phyloP scores from a whole-genome alignment of 2,797 vertebrate species.

The Molossus alvarezi region DNA sequence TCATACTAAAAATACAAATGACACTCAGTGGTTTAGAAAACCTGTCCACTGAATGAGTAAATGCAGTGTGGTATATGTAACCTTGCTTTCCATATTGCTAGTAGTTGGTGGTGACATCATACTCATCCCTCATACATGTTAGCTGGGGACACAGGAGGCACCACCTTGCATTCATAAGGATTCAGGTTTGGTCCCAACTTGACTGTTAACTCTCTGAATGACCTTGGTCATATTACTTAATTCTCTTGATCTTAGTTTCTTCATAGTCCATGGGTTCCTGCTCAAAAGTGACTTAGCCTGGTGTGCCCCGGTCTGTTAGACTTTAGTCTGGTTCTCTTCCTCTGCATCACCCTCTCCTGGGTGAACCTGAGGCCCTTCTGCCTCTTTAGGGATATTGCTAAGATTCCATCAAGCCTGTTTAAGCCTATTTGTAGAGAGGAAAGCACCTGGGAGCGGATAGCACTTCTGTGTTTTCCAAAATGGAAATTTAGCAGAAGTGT shows the following conservation, averaged over 20 bases:
- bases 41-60: background rate
- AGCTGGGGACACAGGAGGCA: background rate
- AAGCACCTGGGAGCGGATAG: background rate
- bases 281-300: background rate
- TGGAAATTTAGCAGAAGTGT: background rate
- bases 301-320: background rate
- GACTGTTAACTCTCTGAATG: conserved; percentile 17
- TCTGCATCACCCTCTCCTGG: background rate
- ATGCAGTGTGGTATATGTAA: background rate
- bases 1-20: background rate
- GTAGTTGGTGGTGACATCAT: background rate
- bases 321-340: background rate
- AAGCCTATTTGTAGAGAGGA: background rate
- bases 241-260: conserved; percentile 52
- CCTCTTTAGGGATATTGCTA: background rate
- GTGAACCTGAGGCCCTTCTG: background rate
- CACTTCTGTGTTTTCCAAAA: conserved; percentile 37
- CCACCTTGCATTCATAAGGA: conserved; percentile 41
- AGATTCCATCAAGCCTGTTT: background rate
- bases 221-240: background rate
- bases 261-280: background rate
- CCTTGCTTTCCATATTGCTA: conserved; percentile 6
- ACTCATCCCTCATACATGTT: background rate
- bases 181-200: conserved; percentile 53
- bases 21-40: conserved; percentile 25